A percentile compares a stretch with the other conserved stretches of the same genome.
Evolutionary conservation across 2,888 invertebrate species (phyloP).

Genomic region (Flexamia atlantica): DNA sequence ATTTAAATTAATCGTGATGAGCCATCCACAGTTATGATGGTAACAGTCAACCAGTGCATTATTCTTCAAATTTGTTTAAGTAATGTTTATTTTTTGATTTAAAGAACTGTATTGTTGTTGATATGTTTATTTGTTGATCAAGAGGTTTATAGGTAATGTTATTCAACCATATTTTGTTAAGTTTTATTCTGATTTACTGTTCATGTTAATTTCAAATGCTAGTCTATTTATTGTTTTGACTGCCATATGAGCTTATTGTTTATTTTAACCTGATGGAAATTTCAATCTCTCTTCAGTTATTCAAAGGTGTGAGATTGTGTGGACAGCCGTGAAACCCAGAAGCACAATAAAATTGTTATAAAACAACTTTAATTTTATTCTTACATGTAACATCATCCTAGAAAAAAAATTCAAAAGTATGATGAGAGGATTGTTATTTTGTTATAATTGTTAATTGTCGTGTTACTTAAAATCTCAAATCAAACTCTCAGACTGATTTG

Average conservation of each 20-base stretch:
- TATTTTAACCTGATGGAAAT: too few relatives aligned
- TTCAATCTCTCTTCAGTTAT: too few relatives aligned
- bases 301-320: too few relatives aligned
- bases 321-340: too few relatives aligned
- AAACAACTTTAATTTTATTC: too few relatives aligned
- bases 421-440: not conserved
- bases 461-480: not conserved
- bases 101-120: not conserved
- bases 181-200: not conserved
- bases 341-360: too few relatives aligned
- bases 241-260: constrained; percentile 8
- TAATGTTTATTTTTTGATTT: too few relatives aligned
- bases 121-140: not conserved
- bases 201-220: not conserved
- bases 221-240: constrained; percentile 18
- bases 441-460: not conserved
- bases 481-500: not conserved
- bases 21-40: not conserved
- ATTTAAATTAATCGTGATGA: not conserved
- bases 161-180: not conserved
- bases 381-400: too few relatives aligned
- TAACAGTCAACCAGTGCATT: not conserved
- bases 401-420: too few relatives aligned
- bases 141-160: not conserved
- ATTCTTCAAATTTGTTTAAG: not conserved